Evolutionary conservation across 2,797 vertebrate genomes (phyloP).

Genomic region (Thamnophis elegans): DNA sequence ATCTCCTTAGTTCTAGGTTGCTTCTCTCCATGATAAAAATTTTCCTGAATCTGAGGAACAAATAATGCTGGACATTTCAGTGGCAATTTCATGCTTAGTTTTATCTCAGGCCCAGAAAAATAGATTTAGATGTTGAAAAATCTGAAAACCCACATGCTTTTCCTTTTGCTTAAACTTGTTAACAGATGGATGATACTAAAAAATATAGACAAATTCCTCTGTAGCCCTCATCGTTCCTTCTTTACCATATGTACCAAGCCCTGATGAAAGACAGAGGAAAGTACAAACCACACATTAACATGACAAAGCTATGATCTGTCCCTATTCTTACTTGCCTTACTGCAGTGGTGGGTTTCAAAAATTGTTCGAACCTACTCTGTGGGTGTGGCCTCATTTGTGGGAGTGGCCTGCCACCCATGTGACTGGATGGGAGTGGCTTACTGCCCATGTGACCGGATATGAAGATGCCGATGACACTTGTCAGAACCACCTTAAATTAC

Average conservation of each 20-base stretch:
- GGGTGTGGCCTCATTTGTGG: no score
- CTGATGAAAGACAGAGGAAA: not conserved
- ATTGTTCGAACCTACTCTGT: no score
- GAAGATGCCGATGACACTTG: no score
- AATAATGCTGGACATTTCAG: not conserved
- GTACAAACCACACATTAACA: not conserved
- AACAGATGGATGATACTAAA: constrained; percentile 24
- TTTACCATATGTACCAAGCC: constrained; percentile 13
- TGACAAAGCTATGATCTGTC: not conserved
- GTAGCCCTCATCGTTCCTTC: not conserved
- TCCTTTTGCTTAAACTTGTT: not conserved
- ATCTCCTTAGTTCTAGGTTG: no score
- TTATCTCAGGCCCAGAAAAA: not conserved
- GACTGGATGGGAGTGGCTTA: no score
- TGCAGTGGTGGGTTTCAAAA: no score
- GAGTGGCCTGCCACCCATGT: no score
- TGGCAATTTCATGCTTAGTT: not conserved
- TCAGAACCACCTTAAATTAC: no score
- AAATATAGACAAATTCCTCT: not conserved
- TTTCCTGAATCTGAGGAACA: not conserved
- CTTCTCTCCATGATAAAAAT: not conserved
- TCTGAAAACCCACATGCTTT: not conserved
- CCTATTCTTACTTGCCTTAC: not conserved
- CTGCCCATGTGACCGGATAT: no score
- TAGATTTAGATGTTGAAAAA: constrained; percentile 1